Conservation (phyloP, 2,113 vertebrate species). For the Australoheros scitulus region DNA sequence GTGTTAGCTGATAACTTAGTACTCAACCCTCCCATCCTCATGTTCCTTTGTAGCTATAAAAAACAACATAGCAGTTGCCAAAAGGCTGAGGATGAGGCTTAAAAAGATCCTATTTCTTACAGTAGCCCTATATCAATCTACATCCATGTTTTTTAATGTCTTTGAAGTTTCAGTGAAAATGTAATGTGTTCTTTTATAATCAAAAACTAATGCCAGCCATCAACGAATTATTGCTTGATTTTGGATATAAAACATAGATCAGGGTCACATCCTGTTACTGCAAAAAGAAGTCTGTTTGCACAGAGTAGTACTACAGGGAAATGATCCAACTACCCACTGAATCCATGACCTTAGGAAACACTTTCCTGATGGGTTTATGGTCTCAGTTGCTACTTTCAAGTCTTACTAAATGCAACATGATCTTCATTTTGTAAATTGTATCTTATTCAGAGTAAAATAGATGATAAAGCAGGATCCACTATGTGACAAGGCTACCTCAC, state of each 20-base stretch:
- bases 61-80: neutral
- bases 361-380: neutral
- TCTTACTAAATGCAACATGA: neutral
- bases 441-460: neutral
- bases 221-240: rapidly evolving
- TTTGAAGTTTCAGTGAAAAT: too few relatives aligned
- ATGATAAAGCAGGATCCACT: too few relatives aligned
- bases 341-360: neutral
- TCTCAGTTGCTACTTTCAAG: neutral
- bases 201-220: neutral
- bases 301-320: rapidly evolving
- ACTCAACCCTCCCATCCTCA: too few relatives aligned
- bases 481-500: too few relatives aligned
- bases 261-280: neutral
- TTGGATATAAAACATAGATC: neutral
- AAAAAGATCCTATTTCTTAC: neutral
- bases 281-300: neutral
- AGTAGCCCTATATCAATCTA: too few relatives aligned
- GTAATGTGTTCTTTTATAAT: neutral
- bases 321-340: neutral
- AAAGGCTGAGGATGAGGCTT: neutral
- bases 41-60: neutral
- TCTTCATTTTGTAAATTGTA: neutral
- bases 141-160: too few relatives aligned
- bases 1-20: too few relatives aligned